Evolutionary conservation across 2,113 vertebrate genomes (phyloP).

Genomic region (Atrichornis clamosus): DNA sequence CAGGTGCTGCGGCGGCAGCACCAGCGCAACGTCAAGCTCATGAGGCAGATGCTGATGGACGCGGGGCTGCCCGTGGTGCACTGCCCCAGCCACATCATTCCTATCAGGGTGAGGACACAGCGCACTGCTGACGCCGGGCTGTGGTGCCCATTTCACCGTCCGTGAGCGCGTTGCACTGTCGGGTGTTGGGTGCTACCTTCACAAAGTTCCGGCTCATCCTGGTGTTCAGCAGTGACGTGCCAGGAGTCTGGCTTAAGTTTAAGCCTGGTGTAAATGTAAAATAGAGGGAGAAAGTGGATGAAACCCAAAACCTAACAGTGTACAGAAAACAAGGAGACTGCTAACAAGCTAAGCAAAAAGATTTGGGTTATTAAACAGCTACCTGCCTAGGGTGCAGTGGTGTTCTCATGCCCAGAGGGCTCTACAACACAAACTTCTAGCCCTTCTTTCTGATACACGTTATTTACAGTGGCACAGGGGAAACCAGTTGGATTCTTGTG

Average conservation of each 20-base stretch:
- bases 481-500: not conserved
- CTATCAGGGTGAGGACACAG: slow-evolving; percentile 79
- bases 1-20: slow-evolving; percentile 85
- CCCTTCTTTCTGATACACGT: not conserved
- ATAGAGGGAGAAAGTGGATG: not conserved
- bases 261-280: not conserved
- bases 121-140: accelerated
- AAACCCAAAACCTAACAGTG: not conserved
- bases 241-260: not conserved
- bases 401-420: not conserved
- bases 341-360: not conserved
- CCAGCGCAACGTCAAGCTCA: slow-evolving; percentile 93
- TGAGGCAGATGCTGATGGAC: slow-evolving; percentile 97
- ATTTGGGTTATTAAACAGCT: not conserved
- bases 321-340: not conserved
- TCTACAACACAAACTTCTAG: not conserved
- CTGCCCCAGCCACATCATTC: slow-evolving; percentile 98
- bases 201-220: not conserved
- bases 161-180: accelerated
- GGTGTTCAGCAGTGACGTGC: not conserved
- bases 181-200: not conserved
- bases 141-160: accelerated
- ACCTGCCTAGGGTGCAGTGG: not conserved
- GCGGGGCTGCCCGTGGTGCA: slow-evolving; percentile 91
- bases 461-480: not conserved